phyloP scores from a whole-genome alignment of 2,888 invertebrate species.

The Apodemia zela region DNA sequence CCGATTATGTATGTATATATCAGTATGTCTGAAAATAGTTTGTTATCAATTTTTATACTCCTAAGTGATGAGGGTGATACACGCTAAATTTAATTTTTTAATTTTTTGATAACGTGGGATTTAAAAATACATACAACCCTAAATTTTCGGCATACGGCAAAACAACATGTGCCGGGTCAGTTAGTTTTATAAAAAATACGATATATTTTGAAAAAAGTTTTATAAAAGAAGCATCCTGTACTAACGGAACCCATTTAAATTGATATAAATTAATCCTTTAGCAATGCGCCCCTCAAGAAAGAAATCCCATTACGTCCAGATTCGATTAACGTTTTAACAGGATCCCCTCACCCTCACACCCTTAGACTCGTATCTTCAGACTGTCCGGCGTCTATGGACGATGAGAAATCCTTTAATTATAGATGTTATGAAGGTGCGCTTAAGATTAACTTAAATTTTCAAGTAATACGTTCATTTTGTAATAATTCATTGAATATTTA shows the following conservation, averaged over 20 bases:
- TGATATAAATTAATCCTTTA: slow-evolving; percentile 81
- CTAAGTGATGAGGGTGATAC: no score
- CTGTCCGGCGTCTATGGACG: neutral
- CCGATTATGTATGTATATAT: no score
- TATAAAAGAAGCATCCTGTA: slow-evolving; percentile 48
- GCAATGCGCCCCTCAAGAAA: slow-evolving; percentile 75
- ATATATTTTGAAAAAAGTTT: no score
- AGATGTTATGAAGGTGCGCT: neutral
- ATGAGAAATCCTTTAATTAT: neutral
- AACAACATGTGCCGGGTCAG: no score
- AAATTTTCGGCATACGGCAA: no score
- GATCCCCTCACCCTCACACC: slow-evolving; percentile 36
- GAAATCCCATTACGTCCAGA: slow-evolving; percentile 77
- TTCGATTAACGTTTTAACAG: slow-evolving; percentile 78
- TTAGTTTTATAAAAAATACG: no score
- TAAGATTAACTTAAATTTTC: neutral
- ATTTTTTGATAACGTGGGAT: no score
- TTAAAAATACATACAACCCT: no score
- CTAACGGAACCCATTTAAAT: slow-evolving; percentile 64
- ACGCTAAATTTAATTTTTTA: no score
- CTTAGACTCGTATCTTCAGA: neutral
- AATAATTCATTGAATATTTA: no score
- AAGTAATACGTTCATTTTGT: neutral
- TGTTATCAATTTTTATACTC: no score
- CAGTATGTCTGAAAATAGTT: no score